phyloP scores from a whole-genome alignment of 2,113 vertebrate genomes.

The Cyphomyrus discorhynchus region DNA sequence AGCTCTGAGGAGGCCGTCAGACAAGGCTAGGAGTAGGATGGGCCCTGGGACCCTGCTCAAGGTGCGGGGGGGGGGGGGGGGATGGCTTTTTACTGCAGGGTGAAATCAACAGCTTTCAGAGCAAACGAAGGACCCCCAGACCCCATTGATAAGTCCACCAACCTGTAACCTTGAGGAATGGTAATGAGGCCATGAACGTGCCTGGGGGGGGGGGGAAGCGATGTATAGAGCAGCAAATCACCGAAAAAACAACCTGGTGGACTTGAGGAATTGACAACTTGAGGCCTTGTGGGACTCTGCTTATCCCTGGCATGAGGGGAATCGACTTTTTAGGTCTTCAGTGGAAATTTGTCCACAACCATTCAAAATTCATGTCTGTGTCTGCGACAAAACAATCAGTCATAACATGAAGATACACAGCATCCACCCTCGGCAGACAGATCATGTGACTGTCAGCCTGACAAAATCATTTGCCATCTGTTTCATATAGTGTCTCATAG shows the following conservation, averaged over 20 bases:
- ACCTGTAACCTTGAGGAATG: conserved; percentile 12
- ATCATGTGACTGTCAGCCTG: not conserved
- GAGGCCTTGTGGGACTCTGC: conserved; percentile 7
- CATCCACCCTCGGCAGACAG: not conserved
- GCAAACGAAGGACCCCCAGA: conserved; percentile 24
- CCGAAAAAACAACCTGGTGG: not conserved
- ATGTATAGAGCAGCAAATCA: not conserved
- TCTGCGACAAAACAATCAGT: not conserved
- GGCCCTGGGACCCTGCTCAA: not conserved
- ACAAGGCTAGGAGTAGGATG: not conserved
- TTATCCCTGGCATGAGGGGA: not conserved
- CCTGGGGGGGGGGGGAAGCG: not conserved
- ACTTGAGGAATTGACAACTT: conserved; percentile 9
- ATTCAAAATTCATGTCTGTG: not conserved
- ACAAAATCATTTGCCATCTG: not conserved
- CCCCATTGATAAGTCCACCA: not conserved
- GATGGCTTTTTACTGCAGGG: conserved; percentile 42
- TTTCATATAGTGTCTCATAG: not conserved
- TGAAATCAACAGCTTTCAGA: conserved; percentile 44
- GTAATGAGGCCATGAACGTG: not conserved
- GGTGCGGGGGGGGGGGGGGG: conserved; percentile 19
- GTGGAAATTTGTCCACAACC: not conserved
- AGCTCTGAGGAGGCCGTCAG: not conserved
- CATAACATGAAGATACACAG: not conserved
- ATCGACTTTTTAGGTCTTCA: not conserved